Conservation (phyloP, 2,888 invertebrate genomes). For the Petrolisthes cinctipes region DNA sequence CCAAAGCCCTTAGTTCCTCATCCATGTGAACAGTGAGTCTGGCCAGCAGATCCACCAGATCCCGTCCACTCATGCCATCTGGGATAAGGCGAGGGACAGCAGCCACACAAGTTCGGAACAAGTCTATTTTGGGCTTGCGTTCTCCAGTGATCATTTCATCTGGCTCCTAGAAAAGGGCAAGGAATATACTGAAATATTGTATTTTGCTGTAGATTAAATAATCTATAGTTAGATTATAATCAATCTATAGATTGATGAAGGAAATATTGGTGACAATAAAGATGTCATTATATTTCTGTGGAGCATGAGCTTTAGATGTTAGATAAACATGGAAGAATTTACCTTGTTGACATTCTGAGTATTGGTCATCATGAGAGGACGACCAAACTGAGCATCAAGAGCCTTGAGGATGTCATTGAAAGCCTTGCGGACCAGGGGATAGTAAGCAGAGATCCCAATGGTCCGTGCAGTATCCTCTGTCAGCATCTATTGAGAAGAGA, state of each 20-base stretch:
- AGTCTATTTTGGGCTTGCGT: conserved; percentile 95
- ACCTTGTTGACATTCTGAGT: conserved; percentile 93
- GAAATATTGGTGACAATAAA: too few species aligned
- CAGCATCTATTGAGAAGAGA: conserved; percentile 75
- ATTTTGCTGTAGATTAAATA: neutral
- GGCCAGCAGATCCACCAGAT: conserved; percentile 93
- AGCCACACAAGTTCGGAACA: conserved; percentile 98
- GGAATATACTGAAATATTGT: neutral
- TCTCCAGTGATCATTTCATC: conserved; percentile 94
- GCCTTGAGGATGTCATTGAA: conserved; percentile 95
- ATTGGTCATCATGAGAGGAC: conserved; percentile 96
- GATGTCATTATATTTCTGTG: too few species aligned
- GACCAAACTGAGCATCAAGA: conserved; percentile 93
- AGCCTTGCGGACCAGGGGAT: conserved; percentile 93
- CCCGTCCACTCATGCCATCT: conserved; percentile 94
- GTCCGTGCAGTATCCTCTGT: conserved; percentile 96
- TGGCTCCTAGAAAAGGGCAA: conserved; percentile 75
- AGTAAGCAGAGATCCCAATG: conserved; percentile 97
- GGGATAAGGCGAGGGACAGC: conserved; percentile 97
- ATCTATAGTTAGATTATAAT: neutral
- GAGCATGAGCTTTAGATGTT: too few species aligned
- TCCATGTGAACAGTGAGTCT: conserved; percentile 98
- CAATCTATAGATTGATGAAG: neutral
- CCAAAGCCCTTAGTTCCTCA: conserved; percentile 92
- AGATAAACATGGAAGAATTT: neutral